Conservation (phyloP, 2,888 invertebrate species). For the Digitonthophagus gazella region DNA sequence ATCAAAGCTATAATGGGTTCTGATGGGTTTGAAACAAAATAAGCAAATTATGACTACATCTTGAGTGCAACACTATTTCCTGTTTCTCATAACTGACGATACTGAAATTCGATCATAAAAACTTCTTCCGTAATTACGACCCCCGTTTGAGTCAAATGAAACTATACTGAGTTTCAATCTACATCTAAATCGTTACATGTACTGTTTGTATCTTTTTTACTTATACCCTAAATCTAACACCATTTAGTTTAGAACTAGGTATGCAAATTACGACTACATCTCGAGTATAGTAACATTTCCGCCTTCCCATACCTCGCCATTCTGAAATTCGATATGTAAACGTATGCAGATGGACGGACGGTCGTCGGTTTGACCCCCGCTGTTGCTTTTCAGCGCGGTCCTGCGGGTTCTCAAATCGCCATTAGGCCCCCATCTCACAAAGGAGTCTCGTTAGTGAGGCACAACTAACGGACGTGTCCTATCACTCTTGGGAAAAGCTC, state of each 20-base stretch:
- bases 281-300: conserved; percentile 23
- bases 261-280: too few relatives aligned
- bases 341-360: conserved; percentile 37
- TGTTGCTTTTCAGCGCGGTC: conserved; percentile 20
- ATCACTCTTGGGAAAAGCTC: conserved; percentile 10
- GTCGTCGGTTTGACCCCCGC: conserved; percentile 4
- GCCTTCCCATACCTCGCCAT: conserved; percentile 29
- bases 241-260: background rate
- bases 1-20: too few relatives aligned
- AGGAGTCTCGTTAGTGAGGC: conserved; percentile 48
- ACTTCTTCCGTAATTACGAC: too few relatives aligned
- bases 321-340: conserved; percentile 39
- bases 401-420: conserved; percentile 47
- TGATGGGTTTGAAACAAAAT: too few relatives aligned
- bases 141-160: too few relatives aligned
- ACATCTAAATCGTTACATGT: too few relatives aligned
- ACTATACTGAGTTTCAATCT: too few relatives aligned
- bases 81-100: too few relatives aligned
- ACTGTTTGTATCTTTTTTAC: too few relatives aligned
- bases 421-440: conserved; percentile 45
- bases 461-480: conserved; percentile 10
- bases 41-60: too few relatives aligned
- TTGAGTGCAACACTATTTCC: too few relatives aligned
- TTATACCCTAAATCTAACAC: background rate
- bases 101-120: too few relatives aligned